These are phyloP conservation scores for Edolisoma coerulescens DNA, from an alignment of 2,113 vertebrate genomes.

Conservation along the genomic window DNA sequence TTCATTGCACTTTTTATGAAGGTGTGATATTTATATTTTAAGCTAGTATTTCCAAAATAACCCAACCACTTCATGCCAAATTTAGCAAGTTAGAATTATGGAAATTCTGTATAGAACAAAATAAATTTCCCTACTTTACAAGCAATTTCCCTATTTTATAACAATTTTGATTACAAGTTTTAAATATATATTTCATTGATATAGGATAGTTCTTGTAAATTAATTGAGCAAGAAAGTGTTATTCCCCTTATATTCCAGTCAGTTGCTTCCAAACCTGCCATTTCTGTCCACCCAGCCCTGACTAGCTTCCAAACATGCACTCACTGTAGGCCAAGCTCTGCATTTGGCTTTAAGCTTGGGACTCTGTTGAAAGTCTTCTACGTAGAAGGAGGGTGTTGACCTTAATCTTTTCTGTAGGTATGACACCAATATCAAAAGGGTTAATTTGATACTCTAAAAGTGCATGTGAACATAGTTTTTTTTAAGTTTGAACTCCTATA, in stretches of 20 bases:
- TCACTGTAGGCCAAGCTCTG: neutral
- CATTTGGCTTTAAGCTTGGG: neutral
- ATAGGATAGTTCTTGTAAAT: neutral
- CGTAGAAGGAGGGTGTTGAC: neutral
- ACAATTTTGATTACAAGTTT: neutral
- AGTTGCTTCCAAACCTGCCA: neutral
- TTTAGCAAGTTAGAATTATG: neutral
- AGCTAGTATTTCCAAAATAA: neutral
- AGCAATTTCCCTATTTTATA: neutral
- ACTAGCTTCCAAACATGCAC: neutral
- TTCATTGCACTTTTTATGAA: neutral
- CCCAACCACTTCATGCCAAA: neutral
- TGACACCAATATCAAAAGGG: neutral
- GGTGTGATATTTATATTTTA: neutral
- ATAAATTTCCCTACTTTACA: neutral
- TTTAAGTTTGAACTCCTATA: neutral
- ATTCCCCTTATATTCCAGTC: neutral
- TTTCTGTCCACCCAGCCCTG: neutral
- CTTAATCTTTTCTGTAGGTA: neutral
- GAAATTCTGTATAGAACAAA: neutral
- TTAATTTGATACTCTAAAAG: neutral
- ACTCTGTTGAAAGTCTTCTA: neutral
- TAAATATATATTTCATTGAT: neutral
- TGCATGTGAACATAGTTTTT: neutral
- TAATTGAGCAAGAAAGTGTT: neutral